phyloP scores from a whole-genome alignment of 2,888 invertebrate species.

The Mellilla xanthometata region DNA sequence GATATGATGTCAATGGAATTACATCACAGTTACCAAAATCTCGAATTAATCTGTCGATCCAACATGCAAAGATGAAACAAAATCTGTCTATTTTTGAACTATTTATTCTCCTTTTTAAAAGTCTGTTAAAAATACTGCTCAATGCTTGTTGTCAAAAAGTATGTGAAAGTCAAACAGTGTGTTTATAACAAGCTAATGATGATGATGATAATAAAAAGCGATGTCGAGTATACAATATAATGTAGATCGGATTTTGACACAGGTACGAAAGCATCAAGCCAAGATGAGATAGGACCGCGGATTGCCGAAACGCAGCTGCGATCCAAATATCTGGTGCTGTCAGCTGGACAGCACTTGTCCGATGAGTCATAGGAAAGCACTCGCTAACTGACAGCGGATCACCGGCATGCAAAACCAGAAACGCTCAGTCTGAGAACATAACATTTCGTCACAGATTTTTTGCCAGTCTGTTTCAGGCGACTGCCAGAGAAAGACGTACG shows the following conservation, averaged over 20 bases:
- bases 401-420: conserved; percentile 37
- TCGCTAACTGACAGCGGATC: conserved; percentile 27
- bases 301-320: conserved; percentile 9
- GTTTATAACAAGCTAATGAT: no score
- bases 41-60: no score
- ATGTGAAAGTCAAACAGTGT: no score
- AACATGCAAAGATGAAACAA: no score
- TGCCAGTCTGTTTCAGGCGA: conserved; percentile 53
- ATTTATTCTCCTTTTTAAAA: no score
- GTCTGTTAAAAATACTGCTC: no score
- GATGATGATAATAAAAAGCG: no score
- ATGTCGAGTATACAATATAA: neutral
- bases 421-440: conserved; percentile 34
- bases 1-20: no score
- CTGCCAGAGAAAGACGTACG: conserved; percentile 47
- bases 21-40: no score
- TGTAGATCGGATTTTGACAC: conserved; percentile 6
- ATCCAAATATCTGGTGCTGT: conserved; percentile 11
- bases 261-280: conserved; percentile 4
- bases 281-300: neutral
- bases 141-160: no score
- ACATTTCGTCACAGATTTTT: conserved; percentile 25
- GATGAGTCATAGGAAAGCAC: conserved; percentile 31
- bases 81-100: no score
- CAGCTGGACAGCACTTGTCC: conserved; percentile 29